phyloP scores from a whole-genome alignment of 2,888 invertebrate species.

The Drosophila recens region DNA sequence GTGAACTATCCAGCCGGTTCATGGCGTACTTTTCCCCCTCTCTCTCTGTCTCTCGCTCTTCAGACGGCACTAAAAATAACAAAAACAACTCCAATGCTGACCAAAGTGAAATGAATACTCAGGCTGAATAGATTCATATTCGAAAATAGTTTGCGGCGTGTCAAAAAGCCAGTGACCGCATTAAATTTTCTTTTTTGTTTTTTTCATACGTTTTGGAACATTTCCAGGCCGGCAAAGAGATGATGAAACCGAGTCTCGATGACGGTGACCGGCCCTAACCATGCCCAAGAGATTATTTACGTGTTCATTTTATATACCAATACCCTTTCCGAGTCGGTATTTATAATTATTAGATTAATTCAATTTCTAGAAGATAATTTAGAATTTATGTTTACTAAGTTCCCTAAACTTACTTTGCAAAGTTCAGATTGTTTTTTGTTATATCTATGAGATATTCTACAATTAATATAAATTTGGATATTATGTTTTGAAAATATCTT shows the following conservation, averaged over 20 bases:
- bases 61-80: slow-evolving; percentile 72
- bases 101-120: slow-evolving; percentile 65
- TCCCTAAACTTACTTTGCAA: too few species aligned
- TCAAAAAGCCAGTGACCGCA: slow-evolving; percentile 82
- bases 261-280: slow-evolving; percentile 29
- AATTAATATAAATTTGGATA: too few species aligned
- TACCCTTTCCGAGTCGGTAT: slow-evolving; percentile 22
- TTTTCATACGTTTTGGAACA: slow-evolving; percentile 68
- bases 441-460: too few species aligned
- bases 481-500: too few species aligned
- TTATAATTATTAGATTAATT: too few species aligned
- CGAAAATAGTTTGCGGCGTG: slow-evolving; percentile 74
- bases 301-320: slow-evolving; percentile 30
- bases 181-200: slow-evolving; percentile 65
- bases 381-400: too few species aligned
- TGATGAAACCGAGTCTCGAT: slow-evolving; percentile 40
- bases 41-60: slow-evolving; percentile 11
- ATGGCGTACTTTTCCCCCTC: slow-evolving; percentile 19
- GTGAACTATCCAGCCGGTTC: slow-evolving; percentile 21
- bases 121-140: slow-evolving; percentile 58
- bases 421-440: too few species aligned
- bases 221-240: slow-evolving; percentile 61
- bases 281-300: slow-evolving; percentile 50
- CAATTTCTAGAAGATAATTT: too few species aligned
- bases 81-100: slow-evolving; percentile 57